Evolutionary conservation across 2,113 vertebrate species (phyloP).

Genomic region (Hypocryptadius cinnamomeus): DNA sequence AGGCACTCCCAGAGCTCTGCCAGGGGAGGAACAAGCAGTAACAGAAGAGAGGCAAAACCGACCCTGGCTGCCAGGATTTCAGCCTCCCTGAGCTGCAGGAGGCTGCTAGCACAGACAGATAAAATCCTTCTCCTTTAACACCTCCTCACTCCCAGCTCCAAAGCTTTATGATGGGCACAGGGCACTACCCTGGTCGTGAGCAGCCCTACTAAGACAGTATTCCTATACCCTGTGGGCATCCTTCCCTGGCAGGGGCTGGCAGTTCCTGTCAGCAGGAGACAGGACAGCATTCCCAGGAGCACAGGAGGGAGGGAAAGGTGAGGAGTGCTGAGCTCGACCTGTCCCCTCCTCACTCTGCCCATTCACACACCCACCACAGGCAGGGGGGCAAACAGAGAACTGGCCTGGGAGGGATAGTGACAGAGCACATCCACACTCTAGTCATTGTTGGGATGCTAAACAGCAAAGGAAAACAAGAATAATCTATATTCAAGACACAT

Average conservation of each 20-base stretch:
- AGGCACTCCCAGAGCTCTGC: not conserved
- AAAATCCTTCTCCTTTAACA: not conserved
- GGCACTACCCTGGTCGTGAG: not conserved
- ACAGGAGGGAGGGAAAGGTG: not conserved
- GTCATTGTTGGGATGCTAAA: not conserved
- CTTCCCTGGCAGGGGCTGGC: not conserved
- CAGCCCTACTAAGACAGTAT: not conserved
- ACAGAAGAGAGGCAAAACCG: accelerated
- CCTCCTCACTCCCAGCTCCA: not conserved
- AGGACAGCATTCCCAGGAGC: not conserved
- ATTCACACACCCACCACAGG: accelerated
- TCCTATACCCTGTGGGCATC: not conserved
- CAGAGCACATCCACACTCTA: not conserved
- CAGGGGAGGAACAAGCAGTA: not conserved
- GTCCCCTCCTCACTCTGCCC: not conserved
- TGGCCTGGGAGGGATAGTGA: not conserved
- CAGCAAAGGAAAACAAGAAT: not conserved
- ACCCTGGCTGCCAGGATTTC: not conserved
- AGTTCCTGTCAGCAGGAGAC: not conserved
- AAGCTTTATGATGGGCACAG: not conserved
- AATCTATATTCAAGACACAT: not conserved
- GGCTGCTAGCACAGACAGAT: not conserved
- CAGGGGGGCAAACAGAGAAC: accelerated
- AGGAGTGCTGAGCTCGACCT: not conserved
- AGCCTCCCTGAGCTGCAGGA: accelerated